These are phyloP conservation scores for Ornithorhynchus anatinus DNA, from an alignment of 2,113 vertebrate species.

Conservation along the genomic window DNA sequence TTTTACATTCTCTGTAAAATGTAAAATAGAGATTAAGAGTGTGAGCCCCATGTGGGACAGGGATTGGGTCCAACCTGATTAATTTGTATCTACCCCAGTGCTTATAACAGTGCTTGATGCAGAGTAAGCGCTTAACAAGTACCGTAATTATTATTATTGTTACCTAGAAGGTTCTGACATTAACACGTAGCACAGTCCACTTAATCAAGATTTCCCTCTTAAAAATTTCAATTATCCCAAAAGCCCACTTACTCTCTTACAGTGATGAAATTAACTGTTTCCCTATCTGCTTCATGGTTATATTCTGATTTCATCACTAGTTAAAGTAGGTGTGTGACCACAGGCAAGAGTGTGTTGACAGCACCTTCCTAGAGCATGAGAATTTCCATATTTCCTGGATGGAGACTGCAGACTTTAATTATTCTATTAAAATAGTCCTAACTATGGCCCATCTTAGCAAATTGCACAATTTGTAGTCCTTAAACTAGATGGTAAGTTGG, in stretches of 20 bases:
- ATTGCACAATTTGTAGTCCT: not conserved
- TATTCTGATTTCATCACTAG: not conserved
- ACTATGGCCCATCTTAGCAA: not conserved
- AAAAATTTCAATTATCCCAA: not conserved
- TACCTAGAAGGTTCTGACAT: too few relatives aligned
- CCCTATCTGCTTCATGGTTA: not conserved
- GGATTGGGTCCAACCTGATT: too few relatives aligned
- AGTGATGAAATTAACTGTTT: not conserved
- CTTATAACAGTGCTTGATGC: too few relatives aligned
- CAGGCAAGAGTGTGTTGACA: fast-evolving
- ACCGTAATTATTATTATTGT: too few relatives aligned
- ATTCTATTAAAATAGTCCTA: fast-evolving
- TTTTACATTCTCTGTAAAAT: too few relatives aligned
- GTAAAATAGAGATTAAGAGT: too few relatives aligned
- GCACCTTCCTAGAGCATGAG: not conserved
- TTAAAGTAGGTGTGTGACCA: not conserved
- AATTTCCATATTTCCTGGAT: fast-evolving
- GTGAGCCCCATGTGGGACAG: too few relatives aligned
- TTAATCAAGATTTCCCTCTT: not conserved
- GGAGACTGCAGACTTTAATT: not conserved
- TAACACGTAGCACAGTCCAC: too few relatives aligned
- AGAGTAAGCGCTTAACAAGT: too few relatives aligned
- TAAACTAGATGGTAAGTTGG: not conserved
- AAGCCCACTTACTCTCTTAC: fast-evolving
- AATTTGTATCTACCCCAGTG: too few relatives aligned